Percentiles rank a stretch among this genome's conserved stretches.
Evolutionary conservation across 2,797 vertebrate species (phyloP).

Genomic region (Falco columbarius): DNA sequence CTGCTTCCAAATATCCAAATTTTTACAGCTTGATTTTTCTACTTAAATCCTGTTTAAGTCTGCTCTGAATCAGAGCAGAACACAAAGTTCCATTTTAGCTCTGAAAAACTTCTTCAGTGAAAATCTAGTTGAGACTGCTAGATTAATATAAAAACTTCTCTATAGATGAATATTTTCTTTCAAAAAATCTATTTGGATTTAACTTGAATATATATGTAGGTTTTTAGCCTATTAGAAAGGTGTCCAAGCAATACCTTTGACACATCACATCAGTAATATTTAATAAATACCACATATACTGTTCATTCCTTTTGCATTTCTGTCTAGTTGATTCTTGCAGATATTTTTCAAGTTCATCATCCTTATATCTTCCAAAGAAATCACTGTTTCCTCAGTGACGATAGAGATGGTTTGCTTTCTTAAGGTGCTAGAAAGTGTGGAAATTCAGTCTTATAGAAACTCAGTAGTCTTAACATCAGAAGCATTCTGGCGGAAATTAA

Average conservation of each 20-base stretch:
- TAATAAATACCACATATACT: neutral
- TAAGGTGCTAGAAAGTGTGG: neutral
- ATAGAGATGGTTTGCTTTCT: neutral
- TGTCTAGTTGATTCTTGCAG: neutral
- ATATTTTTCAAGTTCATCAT: neutral
- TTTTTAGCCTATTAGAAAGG: neutral
- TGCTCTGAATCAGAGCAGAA: neutral
- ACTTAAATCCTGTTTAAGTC: neutral
- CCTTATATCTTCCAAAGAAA: neutral
- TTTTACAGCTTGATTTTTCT: neutral
- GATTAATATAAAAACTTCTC: neutral
- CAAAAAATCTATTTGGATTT: neutral
- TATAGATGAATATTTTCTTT: neutral
- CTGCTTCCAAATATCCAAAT: neutral
- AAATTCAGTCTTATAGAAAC: neutral
- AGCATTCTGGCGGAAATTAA: neutral
- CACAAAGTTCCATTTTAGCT: neutral
- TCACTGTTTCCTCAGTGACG: neutral
- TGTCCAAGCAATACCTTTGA: neutral
- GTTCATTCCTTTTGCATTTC: neutral
- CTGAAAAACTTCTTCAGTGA: neutral
- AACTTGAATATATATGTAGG: neutral
- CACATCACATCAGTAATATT: neutral
- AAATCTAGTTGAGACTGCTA: neutral
- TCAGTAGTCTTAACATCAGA: neutral